Evolutionary conservation across 2,797 vertebrate species (phyloP).

Genomic region (Sus cebifrons): DNA sequence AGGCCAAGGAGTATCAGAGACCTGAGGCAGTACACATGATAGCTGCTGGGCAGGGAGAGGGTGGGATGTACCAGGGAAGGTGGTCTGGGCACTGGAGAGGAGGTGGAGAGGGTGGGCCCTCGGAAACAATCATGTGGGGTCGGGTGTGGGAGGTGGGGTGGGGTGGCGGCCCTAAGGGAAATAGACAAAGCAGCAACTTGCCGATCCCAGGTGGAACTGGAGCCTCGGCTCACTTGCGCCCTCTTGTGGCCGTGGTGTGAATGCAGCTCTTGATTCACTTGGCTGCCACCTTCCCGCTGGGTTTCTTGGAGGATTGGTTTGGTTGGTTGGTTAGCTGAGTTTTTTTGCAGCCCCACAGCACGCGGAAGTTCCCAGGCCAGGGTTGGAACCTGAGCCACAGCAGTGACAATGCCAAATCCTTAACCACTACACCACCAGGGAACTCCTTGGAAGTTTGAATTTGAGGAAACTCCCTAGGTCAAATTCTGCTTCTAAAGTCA

Average conservation of each 20-base stretch:
- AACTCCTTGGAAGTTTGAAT: background rate
- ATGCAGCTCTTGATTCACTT: background rate
- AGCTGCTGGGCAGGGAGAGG: background rate
- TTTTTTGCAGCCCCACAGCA: too few species aligned
- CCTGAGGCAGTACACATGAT: background rate
- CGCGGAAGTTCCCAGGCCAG: too few species aligned
- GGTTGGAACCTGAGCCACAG: too few species aligned
- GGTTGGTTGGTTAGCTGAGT: too few species aligned
- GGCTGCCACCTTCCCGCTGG: background rate
- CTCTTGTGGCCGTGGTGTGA: background rate
- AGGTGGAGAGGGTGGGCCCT: background rate
- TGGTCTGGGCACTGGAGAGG: background rate
- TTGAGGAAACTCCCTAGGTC: background rate
- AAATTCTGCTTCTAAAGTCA: background rate
- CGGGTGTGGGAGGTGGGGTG: too few species aligned
- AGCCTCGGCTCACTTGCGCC: background rate
- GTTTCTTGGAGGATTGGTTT: background rate
- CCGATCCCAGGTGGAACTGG: accelerated
- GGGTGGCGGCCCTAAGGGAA: too few species aligned
- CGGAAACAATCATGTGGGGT: background rate
- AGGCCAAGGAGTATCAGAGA: background rate
- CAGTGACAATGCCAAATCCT: too few species aligned
- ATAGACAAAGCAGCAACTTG: accelerated
- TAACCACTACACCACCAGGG: too few species aligned
- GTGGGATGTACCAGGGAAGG: background rate